These are phyloP conservation scores for Melikaiella ostensackeni DNA, from an alignment of 2,888 invertebrate genomes.

Conservation along the genomic window DNA sequence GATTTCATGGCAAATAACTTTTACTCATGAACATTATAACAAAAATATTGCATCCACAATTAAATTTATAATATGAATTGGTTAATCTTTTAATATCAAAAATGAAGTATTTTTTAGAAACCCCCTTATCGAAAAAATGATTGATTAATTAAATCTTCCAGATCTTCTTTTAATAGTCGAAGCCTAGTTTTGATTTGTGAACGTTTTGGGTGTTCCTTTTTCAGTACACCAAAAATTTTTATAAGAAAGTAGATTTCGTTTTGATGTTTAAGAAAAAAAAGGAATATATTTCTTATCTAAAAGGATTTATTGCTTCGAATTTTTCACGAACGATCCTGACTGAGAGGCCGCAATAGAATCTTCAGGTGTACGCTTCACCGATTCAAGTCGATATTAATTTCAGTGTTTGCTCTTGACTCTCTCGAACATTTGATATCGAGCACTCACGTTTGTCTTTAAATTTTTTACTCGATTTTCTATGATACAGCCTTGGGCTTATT, in stretches of 20 bases:
- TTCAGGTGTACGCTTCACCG: constrained; percentile 12
- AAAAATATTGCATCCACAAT: background rate
- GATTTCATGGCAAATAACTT: background rate
- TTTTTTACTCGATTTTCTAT: too few relatives aligned
- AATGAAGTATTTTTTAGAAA: too few relatives aligned
- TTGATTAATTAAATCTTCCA: background rate
- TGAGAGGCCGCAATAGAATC: constrained; percentile 18
- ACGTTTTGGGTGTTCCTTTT: too few relatives aligned
- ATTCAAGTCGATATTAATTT: constrained; percentile 32
- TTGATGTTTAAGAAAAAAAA: too few relatives aligned
- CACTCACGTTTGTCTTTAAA: constrained; percentile 2
- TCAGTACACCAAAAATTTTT: too few relatives aligned
- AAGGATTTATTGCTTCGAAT: constrained; percentile 1
- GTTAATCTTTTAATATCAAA: too few relatives aligned
- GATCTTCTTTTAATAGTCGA: background rate
- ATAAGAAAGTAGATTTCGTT: too few relatives aligned
- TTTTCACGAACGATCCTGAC: background rate
- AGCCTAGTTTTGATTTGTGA: too few relatives aligned
- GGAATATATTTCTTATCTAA: background rate
- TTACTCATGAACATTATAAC: background rate
- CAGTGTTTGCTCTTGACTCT: background rate
- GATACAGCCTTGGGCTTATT: background rate
- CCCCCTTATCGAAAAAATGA: background rate
- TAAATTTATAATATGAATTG: too few relatives aligned
- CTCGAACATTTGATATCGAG: background rate